phyloP scores from a whole-genome alignment of 2,113 vertebrate species.

The Bos indicus region DNA sequence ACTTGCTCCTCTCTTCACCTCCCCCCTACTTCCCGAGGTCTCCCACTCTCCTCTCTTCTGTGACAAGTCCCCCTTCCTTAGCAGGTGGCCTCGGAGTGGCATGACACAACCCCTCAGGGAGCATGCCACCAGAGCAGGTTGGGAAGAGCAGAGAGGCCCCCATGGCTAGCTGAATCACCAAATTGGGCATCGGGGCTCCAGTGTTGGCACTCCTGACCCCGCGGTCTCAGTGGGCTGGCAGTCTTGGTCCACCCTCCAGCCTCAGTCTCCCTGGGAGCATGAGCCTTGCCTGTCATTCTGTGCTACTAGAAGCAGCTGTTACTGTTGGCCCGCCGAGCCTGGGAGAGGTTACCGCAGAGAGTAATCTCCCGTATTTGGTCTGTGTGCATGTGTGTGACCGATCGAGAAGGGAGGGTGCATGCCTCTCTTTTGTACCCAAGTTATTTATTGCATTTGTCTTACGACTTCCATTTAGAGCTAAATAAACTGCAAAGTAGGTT shows the following conservation, averaged over 20 bases:
- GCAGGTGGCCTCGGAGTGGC: not conserved
- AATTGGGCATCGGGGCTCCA: not conserved
- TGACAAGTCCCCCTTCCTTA: not conserved
- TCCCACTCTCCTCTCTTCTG: not conserved
- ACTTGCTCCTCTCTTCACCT: not conserved
- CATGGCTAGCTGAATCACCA: not conserved
- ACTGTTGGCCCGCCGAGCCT: not conserved
- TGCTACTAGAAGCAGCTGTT: not conserved
- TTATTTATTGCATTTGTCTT: conserved; percentile 58
- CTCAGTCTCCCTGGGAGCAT: not conserved
- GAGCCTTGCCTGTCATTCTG: not conserved
- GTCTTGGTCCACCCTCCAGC: not conserved
- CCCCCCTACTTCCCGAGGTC: not conserved
- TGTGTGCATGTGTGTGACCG: not conserved
- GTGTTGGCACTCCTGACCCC: not conserved
- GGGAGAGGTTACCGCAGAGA: not conserved
- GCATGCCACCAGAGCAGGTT: not conserved
- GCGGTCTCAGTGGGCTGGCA: not conserved
- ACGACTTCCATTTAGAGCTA: conserved; percentile 54
- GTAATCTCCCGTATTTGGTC: conserved; percentile 10
- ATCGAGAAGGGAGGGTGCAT: not conserved
- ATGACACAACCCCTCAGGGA: not conserved
- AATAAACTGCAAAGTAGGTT: conserved; percentile 30
- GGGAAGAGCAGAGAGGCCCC: not conserved
- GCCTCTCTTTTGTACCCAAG: conserved; percentile 27